Evolutionary conservation across 1,140 invertebrate genomes (phyloP).

Genomic region (Saxidomus purpurata): DNA sequence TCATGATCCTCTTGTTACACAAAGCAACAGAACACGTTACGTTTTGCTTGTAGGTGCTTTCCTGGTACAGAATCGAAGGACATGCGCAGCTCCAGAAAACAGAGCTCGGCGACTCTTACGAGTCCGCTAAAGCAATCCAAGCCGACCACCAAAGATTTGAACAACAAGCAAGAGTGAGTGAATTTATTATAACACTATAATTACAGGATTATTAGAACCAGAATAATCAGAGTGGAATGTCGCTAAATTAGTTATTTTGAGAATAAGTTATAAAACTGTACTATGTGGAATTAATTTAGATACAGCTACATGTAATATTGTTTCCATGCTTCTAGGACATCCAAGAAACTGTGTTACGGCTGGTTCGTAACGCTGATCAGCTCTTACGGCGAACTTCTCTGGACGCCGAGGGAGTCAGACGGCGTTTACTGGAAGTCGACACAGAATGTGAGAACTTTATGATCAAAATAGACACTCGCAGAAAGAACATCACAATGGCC

Average conservation of each 20-base stretch:
- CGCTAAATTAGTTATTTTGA: too few relatives aligned
- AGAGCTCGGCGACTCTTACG: constrained; percentile 89
- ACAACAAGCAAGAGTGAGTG: constrained; percentile 90
- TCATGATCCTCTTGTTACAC: too few relatives aligned
- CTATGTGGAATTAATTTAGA: too few relatives aligned
- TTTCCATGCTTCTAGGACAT: constrained; percentile 88
- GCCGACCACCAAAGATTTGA: constrained; percentile 91
- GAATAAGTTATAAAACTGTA: too few relatives aligned
- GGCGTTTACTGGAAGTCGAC: constrained; percentile 91
- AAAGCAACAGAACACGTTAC: too few relatives aligned
- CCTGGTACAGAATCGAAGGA: constrained; percentile 86
- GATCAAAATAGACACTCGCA: constrained; percentile 91
- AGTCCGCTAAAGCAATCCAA: constrained; percentile 90
- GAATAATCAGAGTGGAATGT: too few relatives aligned
- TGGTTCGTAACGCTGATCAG: constrained; percentile 93
- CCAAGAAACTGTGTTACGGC: constrained; percentile 92
- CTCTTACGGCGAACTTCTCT: constrained; percentile 91
- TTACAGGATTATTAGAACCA: too few relatives aligned
- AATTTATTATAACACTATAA: too few relatives aligned
- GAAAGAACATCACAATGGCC: constrained; percentile 90
- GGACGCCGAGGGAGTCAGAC: constrained; percentile 89
- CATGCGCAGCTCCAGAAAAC: constrained; percentile 83
- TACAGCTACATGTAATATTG: too few relatives aligned
- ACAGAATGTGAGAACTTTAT: constrained; percentile 92
- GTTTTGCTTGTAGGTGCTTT: constrained; percentile 84